Percentiles rank a stretch among this genome's conserved stretches.
Conservation (phyloP, 2,113 vertebrate species). For the Rhinolophus ferrumequinum region DNA sequence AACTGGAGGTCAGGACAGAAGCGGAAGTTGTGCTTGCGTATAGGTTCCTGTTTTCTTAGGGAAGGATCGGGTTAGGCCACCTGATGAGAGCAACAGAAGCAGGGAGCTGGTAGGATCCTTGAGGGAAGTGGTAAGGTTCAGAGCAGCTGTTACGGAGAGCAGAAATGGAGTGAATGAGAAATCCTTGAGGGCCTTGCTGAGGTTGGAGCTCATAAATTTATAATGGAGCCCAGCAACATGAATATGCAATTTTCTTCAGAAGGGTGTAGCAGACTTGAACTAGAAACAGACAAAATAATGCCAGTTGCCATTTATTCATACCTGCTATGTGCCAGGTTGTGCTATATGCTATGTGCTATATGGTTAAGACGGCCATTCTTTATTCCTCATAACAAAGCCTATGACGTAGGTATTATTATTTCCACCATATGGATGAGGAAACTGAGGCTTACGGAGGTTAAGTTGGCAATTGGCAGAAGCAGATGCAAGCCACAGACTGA, state of each 20-base stretch:
- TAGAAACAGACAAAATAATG: not conserved
- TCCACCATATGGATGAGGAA: not conserved
- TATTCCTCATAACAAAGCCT: not conserved
- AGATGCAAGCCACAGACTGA: not conserved
- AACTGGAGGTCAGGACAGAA: not conserved
- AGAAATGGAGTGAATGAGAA: slow-evolving; percentile 18
- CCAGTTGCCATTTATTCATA: not conserved
- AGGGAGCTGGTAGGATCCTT: not conserved
- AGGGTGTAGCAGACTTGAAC: not conserved
- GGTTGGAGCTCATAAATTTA: slow-evolving; percentile 54
- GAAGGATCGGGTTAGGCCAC: not conserved
- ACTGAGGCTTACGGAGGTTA: not conserved
- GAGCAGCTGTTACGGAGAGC: slow-evolving; percentile 30
- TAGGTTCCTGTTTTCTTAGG: not conserved
- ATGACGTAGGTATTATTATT: not conserved
- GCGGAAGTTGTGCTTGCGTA: not conserved
- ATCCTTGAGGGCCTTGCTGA: slow-evolving; percentile 7
- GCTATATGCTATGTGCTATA: too few species aligned
- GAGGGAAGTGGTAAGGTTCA: slow-evolving; percentile 10
- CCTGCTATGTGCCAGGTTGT: not conserved
- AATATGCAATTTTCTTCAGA: slow-evolving; percentile 57
- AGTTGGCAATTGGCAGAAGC: not conserved
- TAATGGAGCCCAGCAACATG: slow-evolving; percentile 21
- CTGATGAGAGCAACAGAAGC: not conserved
- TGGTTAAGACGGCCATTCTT: not conserved